Conservation (phyloP, 2,113 vertebrate species). For the Pygoscelis antarcticus region DNA sequence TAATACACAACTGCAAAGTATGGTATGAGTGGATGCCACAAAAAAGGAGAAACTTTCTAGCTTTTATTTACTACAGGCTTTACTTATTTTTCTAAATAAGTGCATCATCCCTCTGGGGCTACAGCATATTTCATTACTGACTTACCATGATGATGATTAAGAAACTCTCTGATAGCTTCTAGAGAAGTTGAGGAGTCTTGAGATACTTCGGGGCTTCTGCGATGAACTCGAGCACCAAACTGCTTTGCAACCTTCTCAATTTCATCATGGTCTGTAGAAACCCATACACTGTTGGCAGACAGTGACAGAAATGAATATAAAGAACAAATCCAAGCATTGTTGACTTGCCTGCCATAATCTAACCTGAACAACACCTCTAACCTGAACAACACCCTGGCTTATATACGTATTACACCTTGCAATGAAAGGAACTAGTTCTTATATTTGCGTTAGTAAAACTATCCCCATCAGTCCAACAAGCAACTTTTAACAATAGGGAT, state of each 20-base stretch:
- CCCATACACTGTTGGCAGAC: slow-evolving; percentile 84
- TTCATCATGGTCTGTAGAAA: slow-evolving; percentile 92
- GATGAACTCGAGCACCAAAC: slow-evolving; percentile 87
- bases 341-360: not conserved
- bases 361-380: not conserved
- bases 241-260: slow-evolving; percentile 86
- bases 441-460: not conserved
- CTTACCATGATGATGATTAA: slow-evolving; percentile 78
- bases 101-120: not conserved
- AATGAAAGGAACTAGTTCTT: not conserved
- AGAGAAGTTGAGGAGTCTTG: slow-evolving; percentile 88
- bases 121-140: not conserved
- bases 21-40: not conserved
- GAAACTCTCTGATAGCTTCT: slow-evolving; percentile 90
- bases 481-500: not conserved
- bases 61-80: not conserved
- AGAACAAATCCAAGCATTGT: not conserved
- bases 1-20: not conserved
- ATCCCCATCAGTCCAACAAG: not conserved
- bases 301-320: not conserved
- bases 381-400: not conserved
- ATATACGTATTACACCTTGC: not conserved
- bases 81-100: not conserved
- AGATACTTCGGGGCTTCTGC: slow-evolving; percentile 85
- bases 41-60: not conserved